phyloP scores from a whole-genome alignment of 1,140 invertebrate genomes.

The Zaprionus camerounensis region DNA sequence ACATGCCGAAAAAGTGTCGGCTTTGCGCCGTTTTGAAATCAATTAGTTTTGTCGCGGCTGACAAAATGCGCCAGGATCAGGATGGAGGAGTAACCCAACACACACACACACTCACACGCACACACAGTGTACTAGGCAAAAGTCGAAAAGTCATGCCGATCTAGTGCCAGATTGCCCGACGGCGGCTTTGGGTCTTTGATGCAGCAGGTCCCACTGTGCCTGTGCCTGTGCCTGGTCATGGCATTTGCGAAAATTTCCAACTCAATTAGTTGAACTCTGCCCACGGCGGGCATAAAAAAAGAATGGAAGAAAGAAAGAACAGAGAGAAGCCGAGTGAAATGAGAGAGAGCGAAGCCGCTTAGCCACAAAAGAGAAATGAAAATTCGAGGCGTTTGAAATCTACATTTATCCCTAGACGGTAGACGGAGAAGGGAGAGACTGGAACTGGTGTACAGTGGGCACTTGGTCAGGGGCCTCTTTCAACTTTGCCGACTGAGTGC shows the following conservation, averaged over 20 bases:
- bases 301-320: slow-evolving; percentile 12
- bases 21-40: slow-evolving; percentile 71
- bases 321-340: slow-evolving; percentile 14
- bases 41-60: slow-evolving; percentile 83
- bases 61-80: slow-evolving; percentile 64
- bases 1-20: slow-evolving; percentile 48
- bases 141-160: slow-evolving; percentile 61
- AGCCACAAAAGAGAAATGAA: slow-evolving; percentile 63
- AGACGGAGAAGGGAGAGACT: slow-evolving; percentile 27
- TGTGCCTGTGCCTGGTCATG: slow-evolving; percentile 47
- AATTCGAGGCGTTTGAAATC: slow-evolving; percentile 76
- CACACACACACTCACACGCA: neutral
- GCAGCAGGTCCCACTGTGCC: slow-evolving; percentile 19
- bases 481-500: slow-evolving; percentile 74
- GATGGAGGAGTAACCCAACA: slow-evolving; percentile 24
- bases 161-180: slow-evolving; percentile 6
- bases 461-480: slow-evolving; percentile 40
- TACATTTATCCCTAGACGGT: slow-evolving; percentile 70
- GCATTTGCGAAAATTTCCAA: slow-evolving; percentile 76
- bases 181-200: slow-evolving; percentile 47
- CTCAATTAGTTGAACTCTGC: slow-evolving; percentile 75
- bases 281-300: slow-evolving; percentile 38
- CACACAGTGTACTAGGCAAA: slow-evolving; percentile 46
- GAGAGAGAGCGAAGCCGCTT: slow-evolving; percentile 50
- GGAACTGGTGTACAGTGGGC: neutral